A percentile compares a stretch with the other conserved stretches of the same genome.
Conservation (phyloP, 2,797 vertebrate genomes). For the Xyrichtys novacula region DNA sequence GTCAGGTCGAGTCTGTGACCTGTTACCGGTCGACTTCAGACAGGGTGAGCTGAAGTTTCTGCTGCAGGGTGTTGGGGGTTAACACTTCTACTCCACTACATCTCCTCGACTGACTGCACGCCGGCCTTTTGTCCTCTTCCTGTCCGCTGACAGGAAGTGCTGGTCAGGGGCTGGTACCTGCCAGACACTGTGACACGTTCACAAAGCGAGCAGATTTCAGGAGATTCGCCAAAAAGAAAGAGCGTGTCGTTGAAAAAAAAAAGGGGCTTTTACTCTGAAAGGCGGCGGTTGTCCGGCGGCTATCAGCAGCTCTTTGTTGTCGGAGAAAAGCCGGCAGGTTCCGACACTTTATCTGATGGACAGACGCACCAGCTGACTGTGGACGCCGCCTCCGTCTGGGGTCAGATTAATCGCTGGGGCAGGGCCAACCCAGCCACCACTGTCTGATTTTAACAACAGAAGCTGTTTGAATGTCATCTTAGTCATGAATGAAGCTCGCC, state of each 20-base stretch:
- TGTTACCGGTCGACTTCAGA: conserved; percentile 21
- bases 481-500: background rate
- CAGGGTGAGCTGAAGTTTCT: conserved; percentile 46
- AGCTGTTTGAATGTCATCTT: background rate
- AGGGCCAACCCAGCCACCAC: background rate
- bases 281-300: conserved; percentile 35
- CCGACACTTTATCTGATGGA: conserved; percentile 65
- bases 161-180: conserved; percentile 65
- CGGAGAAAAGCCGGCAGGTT: conserved; percentile 59
- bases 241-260: background rate
- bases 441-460: conserved; percentile 1
- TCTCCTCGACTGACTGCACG: conserved; percentile 48
- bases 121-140: conserved; percentile 64
- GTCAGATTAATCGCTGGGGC: background rate
- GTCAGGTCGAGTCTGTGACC: conserved; percentile 42
- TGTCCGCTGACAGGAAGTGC: conserved; percentile 66
- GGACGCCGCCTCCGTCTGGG: background rate
- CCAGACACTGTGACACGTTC: conserved; percentile 68
- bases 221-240: conserved; percentile 38
- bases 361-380: background rate
- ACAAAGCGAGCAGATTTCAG: conserved; percentile 68
- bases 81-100: conserved; percentile 55
- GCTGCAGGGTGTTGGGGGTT: conserved; percentile 36
- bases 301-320: conserved; percentile 70
- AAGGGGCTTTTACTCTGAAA: conserved; percentile 36